Conservation (phyloP, 1,140 invertebrate genomes). For the Papilio aristodemus region DNA sequence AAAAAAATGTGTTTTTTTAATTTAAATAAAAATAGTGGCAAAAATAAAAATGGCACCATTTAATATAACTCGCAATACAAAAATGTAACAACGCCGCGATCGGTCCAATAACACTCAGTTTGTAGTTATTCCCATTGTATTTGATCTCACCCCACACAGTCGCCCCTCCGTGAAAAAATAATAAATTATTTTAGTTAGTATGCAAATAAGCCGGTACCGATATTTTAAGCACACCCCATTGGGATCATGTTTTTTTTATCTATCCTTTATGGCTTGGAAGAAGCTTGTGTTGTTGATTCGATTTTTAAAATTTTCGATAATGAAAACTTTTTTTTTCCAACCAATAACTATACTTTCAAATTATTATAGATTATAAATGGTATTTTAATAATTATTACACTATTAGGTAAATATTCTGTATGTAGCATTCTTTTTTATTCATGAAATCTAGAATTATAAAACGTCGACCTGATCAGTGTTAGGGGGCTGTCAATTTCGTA, state of each 20-base stretch:
- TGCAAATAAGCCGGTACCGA: conserved; percentile 76
- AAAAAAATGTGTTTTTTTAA: neutral
- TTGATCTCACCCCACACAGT: conserved; percentile 63
- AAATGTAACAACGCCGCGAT: conserved; percentile 61
- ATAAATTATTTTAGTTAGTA: conserved; percentile 81
- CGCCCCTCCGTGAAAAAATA: conserved; percentile 76
- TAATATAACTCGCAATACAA: conserved; percentile 53
- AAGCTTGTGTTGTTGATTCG: conserved; percentile 40
- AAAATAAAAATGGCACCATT: conserved; percentile 39
- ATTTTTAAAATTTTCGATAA: conserved; percentile 13
- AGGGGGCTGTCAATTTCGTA: too few species aligned
- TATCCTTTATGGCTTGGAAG: conserved; percentile 59
- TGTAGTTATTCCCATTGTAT: conserved; percentile 71
- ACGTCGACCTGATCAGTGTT: too few species aligned
- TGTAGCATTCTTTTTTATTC: too few species aligned
- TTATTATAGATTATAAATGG: neutral
- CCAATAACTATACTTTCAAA: neutral
- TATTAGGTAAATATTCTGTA: too few species aligned
- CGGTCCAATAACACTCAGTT: conserved; percentile 74
- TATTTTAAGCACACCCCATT: conserved; percentile 78
- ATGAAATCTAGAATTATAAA: too few species aligned
- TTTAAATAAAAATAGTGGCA: neutral
- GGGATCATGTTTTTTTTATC: conserved; percentile 61
- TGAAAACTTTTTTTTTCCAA: neutral
- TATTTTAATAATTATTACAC: too few species aligned